phyloP scores from a whole-genome alignment of 1,140 invertebrate species.

The Penaeus vannamei region DNA sequence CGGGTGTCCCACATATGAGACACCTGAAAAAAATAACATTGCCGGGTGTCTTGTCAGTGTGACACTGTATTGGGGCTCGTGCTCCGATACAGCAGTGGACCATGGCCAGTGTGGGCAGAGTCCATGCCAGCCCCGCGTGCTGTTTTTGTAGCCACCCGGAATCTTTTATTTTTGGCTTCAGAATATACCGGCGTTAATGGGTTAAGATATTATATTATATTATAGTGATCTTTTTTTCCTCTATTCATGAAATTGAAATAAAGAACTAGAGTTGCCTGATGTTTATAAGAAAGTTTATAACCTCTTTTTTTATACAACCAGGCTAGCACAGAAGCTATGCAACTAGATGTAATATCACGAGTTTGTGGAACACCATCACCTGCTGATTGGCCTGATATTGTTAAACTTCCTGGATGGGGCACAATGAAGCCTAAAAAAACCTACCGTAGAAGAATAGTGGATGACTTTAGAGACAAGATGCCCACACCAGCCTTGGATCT shows the following conservation, averaged over 20 bases:
- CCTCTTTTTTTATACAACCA: neutral
- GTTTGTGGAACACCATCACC: slow-evolving; percentile 97
- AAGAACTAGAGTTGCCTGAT: neutral
- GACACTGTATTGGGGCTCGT: too few species aligned
- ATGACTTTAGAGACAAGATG: slow-evolving; percentile 91
- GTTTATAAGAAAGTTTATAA: neutral
- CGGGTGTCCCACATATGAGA: too few species aligned
- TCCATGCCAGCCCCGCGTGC: too few species aligned
- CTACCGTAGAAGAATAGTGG: slow-evolving; percentile 88
- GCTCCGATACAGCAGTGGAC: too few species aligned
- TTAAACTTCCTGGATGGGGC: slow-evolving; percentile 93
- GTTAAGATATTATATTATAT: too few species aligned
- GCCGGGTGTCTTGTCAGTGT: too few species aligned
- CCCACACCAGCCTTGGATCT: slow-evolving; percentile 91
- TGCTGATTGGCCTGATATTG: slow-evolving; percentile 98
- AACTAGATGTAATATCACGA: slow-evolving; percentile 94
- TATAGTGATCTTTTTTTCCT: neutral
- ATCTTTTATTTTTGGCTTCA: too few species aligned
- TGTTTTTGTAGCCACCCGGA: too few species aligned
- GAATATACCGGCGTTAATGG: too few species aligned
- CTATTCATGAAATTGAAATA: slow-evolving; percentile 8
- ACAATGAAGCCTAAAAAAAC: slow-evolving; percentile 93
- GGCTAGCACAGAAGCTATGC: slow-evolving; percentile 82
- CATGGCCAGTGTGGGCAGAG: too few species aligned
- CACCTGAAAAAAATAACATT: too few species aligned